These are phyloP conservation scores for Poeciliopsis turneri DNA, from an alignment of 2,797 vertebrate species.

Conservation along the genomic window DNA sequence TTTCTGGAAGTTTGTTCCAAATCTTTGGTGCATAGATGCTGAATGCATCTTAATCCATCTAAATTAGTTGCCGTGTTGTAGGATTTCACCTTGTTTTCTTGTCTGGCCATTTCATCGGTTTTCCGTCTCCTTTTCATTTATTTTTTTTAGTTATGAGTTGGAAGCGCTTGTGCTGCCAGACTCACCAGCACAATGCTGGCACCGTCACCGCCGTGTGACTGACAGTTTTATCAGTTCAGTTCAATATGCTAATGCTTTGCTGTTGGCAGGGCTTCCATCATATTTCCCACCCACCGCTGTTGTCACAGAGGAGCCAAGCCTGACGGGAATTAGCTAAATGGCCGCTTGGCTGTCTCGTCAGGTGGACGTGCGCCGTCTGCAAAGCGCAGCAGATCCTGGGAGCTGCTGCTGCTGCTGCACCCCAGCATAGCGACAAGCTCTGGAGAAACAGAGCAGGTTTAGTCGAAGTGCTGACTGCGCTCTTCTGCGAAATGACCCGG, in stretches of 20 bases:
- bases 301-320: conserved; percentile 39
- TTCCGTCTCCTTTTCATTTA: not conserved
- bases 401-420: conserved; percentile 16
- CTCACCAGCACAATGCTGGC: conserved; percentile 23
- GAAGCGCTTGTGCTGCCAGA: not conserved
- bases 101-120: not conserved
- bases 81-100: not conserved
- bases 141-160: not conserved
- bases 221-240: conserved; percentile 66
- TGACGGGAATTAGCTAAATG: conserved; percentile 51
- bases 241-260: conserved; percentile 61
- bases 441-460: not conserved
- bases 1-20: no score
- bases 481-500: not conserved
- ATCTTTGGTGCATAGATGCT: no score
- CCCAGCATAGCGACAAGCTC: conserved; percentile 14
- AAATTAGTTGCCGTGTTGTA: not conserved
- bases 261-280: conserved; percentile 48
- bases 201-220: conserved; percentile 37
- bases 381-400: conserved; percentile 14
- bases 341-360: conserved; percentile 24
- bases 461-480: not conserved
- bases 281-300: conserved; percentile 39
- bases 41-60: no score
- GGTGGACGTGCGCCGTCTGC: conserved; percentile 16